Base-by-base conservation (phyloP, 1,140 invertebrate genomes). In the Trichoplusia ni region DNA sequence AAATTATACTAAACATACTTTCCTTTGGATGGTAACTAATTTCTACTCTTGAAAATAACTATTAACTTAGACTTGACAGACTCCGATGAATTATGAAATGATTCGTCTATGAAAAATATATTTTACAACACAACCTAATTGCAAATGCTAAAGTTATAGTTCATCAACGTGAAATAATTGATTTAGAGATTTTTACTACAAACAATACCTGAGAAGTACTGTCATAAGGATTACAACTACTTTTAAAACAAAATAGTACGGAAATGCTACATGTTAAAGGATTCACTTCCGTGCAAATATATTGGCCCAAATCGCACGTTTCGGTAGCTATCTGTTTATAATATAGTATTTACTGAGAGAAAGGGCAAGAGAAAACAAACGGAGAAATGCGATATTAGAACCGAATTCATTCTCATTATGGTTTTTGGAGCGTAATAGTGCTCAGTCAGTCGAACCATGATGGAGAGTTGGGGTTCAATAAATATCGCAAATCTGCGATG, bases 171-270 rank as follows among this genome's bases (percentile, higher is more conserved):
- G 27, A 47, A 5, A 37, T 11, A 33, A n/a, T 35, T 13, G 14
- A 27, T 38, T 16, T 21, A 47, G n/a, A 13, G n/a, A 27, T 1
- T 51, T 47, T 31, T 19, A 38, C 27, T 29, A 51, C 14, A 53
- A 51, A 6, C 38, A 33, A 51, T 35, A 44, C 11, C 33, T 44
- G 49, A 29, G 46, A 35, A 23, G 46, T 25, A 35, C 49, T 38
- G 44, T 35, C 27, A 49, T 49, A n/a, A 38, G 46, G 1, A 18
- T 49, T 8, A 38, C 13, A 40, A 71, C 69, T 67, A 71, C 61
- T 67, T 71, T 67, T 67, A 67, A 71, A 71, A 71, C 64, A 71
- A 71, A 71, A 71, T 71, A 71, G 69, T 56, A 56, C 53, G 47
- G 18, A 38, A 58, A 60, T 35, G 44, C 35, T 38, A 37, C n/a